Base-by-base conservation (phyloP, 2,113 vertebrate genomes). In the Talpa occidentalis region DNA sequence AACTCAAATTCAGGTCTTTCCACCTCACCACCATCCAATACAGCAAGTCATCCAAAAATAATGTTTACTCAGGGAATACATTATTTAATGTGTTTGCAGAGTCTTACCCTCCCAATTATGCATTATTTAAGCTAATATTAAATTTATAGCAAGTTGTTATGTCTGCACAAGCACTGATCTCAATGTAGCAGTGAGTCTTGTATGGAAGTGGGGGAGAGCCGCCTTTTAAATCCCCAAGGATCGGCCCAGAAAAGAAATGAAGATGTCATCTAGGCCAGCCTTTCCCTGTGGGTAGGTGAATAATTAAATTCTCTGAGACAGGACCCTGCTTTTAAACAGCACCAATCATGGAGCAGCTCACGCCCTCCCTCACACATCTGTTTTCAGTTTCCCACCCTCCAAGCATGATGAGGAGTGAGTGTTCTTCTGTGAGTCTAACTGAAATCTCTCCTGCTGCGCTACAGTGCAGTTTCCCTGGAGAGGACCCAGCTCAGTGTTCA, bases 91-190 rank as follows among this genome's bases (percentile, higher is more conserved):
- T 94, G 82, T 97, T 95, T 96, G 91, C 93, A 78, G 88, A 97
- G 85, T 69, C 78, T 95, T 78, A 30, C 93, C 94, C 94, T 96
- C 62, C 88, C 92, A 90, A 95, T 95, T 64, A 95, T 95, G 89
- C 92, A 91, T 97, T 95, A 94, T 96, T 96, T 95, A 96, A 97
- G 93, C 82, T 93, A 95, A 96, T 95, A 95, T 95, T 90, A 95
- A 95, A 95, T 95, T 90, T 92, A 94, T 93, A 77, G 76, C 70
- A 52, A 80, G 84, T 92, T 96, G 88, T 96, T 93, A 85, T 73
- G 69, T 95, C 79, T 88, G 92, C 88, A 88, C 81, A 74, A 89
- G 77, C 47, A 32, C 69, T 54, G 85, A 74, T 95, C 93, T 92
- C 88, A 6, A 3, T 16, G 17, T 74, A 40, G 32, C 54, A 21